These are phyloP conservation scores for Urocynchramus pylzowi DNA, from an alignment of 2,113 vertebrate genomes.

Conservation along the genomic window DNA sequence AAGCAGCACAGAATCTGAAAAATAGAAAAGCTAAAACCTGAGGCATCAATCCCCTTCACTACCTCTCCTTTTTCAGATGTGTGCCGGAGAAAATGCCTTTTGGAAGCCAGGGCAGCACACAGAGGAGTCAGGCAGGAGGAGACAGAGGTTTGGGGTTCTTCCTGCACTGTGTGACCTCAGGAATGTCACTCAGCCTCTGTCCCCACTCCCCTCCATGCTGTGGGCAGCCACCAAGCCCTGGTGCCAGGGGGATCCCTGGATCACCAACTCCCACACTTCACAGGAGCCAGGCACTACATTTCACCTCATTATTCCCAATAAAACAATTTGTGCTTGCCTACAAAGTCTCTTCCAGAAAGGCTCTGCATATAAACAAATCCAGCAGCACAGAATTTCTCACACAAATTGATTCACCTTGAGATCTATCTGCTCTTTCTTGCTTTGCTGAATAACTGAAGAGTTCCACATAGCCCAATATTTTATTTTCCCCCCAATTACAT, in stretches of 20 bases:
- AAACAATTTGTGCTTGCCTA: not conserved
- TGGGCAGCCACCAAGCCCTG: not conserved
- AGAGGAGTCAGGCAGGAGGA: not conserved
- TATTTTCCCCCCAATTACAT: not conserved
- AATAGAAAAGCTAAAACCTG: not conserved
- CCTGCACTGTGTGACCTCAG: not conserved
- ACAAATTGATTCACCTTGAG: not conserved
- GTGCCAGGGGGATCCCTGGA: accelerated
- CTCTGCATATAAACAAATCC: not conserved
- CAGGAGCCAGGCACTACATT: not conserved
- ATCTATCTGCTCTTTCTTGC: not conserved
- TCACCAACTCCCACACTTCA: not conserved
- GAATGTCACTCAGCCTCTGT: not conserved
- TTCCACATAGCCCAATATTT: not conserved
- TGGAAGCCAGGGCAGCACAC: not conserved
- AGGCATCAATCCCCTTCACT: not conserved
- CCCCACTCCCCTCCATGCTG: not conserved
- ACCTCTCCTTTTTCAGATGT: not conserved
- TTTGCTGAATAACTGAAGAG: not conserved
- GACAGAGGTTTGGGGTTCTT: not conserved
- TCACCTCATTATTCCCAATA: not conserved
- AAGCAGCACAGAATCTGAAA: not conserved
- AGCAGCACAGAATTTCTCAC: not conserved
- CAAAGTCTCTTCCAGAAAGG: not conserved
- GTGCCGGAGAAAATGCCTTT: not conserved